These are phyloP conservation scores for Schizopygopsis malacanthus DNA, from an alignment of 2,797 vertebrate species.

Conservation along the genomic window DNA sequence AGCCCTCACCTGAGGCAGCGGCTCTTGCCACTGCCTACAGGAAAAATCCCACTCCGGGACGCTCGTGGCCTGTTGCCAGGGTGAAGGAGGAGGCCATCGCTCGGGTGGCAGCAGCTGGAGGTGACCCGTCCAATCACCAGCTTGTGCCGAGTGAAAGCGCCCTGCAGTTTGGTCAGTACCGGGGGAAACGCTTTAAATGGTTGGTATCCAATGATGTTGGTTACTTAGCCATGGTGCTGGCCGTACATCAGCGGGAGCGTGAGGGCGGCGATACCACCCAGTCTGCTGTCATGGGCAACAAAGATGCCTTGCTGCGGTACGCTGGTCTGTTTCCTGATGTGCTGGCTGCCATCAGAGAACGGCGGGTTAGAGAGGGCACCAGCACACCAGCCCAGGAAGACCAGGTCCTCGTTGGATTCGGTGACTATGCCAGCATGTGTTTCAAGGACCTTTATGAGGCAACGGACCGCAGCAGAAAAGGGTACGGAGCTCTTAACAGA, in stretches of 20 bases:
- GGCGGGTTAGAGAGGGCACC: no score
- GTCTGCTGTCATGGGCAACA: not conserved
- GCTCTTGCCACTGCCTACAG: not conserved
- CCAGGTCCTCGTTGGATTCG: not conserved
- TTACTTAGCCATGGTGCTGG: not conserved
- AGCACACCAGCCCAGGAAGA: not conserved
- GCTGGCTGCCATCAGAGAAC: not conserved
- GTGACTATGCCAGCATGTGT: not conserved
- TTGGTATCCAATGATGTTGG: not conserved
- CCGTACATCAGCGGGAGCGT: slow-evolving; percentile 1
- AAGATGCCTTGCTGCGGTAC: not conserved
- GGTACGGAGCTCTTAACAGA: not conserved
- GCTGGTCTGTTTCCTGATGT: not conserved
- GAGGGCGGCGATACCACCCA: not conserved
- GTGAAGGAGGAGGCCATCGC: not conserved
- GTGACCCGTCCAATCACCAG: not conserved
- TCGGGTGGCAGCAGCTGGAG: not conserved
- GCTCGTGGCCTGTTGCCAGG: not conserved
- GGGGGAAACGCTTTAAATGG: slow-evolving; percentile 20
- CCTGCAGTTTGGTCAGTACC: slow-evolving; percentile 5
- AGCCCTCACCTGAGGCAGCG: not conserved
- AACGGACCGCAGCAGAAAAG: not conserved
- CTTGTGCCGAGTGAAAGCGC: not conserved
- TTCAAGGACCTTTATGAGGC: not conserved
- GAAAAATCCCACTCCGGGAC: not conserved